phyloP scores from a whole-genome alignment of 2,797 vertebrate genomes.

The Girardinus metallicus region DNA sequence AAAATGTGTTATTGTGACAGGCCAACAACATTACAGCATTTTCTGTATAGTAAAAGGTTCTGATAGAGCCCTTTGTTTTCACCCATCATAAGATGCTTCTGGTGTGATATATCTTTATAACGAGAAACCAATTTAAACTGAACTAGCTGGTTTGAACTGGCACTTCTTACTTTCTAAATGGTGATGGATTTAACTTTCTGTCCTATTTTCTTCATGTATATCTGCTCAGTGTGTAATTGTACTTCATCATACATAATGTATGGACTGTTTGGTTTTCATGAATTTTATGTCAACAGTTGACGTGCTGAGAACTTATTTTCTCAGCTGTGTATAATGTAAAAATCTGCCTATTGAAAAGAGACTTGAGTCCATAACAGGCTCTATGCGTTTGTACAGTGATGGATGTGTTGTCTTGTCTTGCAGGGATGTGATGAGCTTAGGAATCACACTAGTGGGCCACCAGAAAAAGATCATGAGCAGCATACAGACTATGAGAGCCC shows the following conservation, averaged over 20 bases:
- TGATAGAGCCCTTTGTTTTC: not conserved
- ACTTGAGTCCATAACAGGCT: not conserved
- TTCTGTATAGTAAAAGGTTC: not conserved
- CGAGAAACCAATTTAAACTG: not conserved
- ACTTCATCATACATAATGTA: not conserved
- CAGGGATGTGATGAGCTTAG: conserved; percentile 98
- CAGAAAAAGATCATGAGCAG: conserved; percentile 99
- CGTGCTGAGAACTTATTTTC: not conserved
- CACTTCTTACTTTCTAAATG: not conserved
- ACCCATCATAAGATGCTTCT: not conserved
- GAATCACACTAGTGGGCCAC: conserved; percentile 97
- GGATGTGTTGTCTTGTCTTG: conserved; percentile 63
- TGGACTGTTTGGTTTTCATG: not conserved
- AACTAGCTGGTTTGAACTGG: not conserved
- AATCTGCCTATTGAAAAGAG: not conserved
- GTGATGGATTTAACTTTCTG: not conserved
- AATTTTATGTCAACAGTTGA: not conserved
- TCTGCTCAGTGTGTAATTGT: not conserved
- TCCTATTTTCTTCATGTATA: not conserved
- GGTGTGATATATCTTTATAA: not conserved
- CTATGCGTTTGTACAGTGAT: conserved; percentile 39
- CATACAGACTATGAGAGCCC: conserved; percentile 99
- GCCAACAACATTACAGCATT: too few relatives aligned
- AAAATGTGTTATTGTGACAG: too few relatives aligned
- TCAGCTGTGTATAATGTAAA: not conserved